These are phyloP conservation scores for Chiloscyllium plagiosum DNA, from an alignment of 2,113 vertebrate species.

Conservation along the genomic window DNA sequence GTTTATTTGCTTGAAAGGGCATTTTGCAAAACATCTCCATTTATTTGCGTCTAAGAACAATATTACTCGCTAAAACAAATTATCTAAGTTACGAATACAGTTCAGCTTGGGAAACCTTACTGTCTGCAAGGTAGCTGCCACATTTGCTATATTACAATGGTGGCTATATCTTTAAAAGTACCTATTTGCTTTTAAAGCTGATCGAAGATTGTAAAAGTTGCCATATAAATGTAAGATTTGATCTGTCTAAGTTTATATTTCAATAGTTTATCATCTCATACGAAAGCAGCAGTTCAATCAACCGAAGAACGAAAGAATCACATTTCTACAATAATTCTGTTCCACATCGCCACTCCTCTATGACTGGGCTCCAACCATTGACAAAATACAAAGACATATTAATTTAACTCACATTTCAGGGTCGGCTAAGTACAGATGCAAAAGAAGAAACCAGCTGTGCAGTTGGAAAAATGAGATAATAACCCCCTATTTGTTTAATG, in stretches of 20 bases:
- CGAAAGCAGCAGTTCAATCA: background rate
- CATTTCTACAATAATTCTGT: background rate
- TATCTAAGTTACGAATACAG: background rate
- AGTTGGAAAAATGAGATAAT: background rate
- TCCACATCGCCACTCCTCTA: background rate
- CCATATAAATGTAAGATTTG: no score
- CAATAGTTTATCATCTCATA: background rate
- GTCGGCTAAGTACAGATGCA: background rate
- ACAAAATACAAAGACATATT: background rate
- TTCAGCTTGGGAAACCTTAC: background rate
- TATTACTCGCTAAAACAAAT: background rate
- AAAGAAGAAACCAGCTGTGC: background rate
- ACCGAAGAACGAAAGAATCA: background rate
- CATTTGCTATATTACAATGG: background rate
- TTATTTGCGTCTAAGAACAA: background rate
- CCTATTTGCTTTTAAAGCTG: background rate
- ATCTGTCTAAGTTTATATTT: background rate
- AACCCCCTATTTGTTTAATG: background rate
- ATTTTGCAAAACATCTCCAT: background rate
- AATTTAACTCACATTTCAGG: background rate
- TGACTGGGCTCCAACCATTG: background rate
- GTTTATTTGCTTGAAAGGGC: background rate
- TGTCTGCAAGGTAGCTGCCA: no score
- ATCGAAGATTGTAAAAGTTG: background rate
- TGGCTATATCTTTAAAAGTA: background rate